Evolutionary conservation across 2,113 vertebrate genomes (phyloP).

Genomic region (Otis tarda): DNA sequence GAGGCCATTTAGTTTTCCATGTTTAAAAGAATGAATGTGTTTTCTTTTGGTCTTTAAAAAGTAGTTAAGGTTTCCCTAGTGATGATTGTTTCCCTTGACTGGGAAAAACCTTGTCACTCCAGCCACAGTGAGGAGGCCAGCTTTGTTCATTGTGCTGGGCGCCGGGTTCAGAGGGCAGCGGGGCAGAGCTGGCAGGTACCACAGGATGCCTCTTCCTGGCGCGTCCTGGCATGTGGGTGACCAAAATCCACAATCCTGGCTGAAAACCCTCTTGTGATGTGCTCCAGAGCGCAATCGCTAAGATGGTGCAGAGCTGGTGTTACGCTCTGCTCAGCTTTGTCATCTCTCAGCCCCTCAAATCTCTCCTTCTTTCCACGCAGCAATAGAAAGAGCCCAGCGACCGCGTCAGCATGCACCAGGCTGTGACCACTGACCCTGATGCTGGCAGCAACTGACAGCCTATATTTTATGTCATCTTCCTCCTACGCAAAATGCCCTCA

Average conservation of each 20-base stretch:
- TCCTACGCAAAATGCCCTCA: background rate
- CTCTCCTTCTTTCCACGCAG: background rate
- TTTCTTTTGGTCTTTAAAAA: constrained; percentile 60
- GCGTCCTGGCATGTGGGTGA: accelerated
- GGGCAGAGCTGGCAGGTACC: constrained; percentile 54
- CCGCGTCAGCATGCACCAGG: background rate
- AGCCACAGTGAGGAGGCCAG: background rate
- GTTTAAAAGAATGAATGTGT: constrained; percentile 58
- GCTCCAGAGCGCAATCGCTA: accelerated
- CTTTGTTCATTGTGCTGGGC: constrained; percentile 55
- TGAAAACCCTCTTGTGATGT: background rate
- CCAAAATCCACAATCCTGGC: background rate
- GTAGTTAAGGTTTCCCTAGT: constrained; percentile 70
- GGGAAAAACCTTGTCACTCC: constrained; percentile 41
- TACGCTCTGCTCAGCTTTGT: background rate
- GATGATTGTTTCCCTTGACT: constrained; percentile 48
- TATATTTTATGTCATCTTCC: background rate
- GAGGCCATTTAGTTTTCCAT: constrained; percentile 61
- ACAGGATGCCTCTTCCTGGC: background rate
- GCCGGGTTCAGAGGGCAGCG: background rate
- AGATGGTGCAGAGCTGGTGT: background rate
- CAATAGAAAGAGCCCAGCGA: background rate
- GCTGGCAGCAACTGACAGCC: background rate
- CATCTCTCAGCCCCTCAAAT: background rate
- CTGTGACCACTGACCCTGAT: background rate